Base-by-base conservation (phyloP, 2,888 invertebrate genomes). In the Trisateles emortualis region DNA sequence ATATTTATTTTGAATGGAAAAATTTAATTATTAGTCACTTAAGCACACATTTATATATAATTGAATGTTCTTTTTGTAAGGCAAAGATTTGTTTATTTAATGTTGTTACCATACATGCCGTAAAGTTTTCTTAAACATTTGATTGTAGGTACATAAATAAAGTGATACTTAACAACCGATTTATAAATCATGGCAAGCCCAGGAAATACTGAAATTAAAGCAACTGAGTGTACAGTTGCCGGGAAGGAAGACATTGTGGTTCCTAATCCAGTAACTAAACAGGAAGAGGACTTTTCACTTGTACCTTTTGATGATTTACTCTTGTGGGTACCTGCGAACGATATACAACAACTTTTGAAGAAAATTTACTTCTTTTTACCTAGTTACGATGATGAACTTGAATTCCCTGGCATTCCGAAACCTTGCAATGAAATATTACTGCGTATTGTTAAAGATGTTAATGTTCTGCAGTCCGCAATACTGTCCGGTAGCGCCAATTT, bases 341-440 rank as follows among this genome's bases (percentile, higher is more conserved):
- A 38, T 16, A 24, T 17, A 24, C 52, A 0, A 46, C 55, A 17
- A 19, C 48, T n/a, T 45, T 79, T 2, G 8, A 52, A 0, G 64
- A 68, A 16, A 71, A 69, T 41, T 44, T 80, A 0, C 32, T 60
- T 2, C 58, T 82, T 76, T 53, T 52, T 84, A 2, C 49, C 58
- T 14, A 72, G 64, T 41, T 24, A 51, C 3, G 51, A 56, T 0
- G 58, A 22, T 0, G 69, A 76, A 22, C 2, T 77, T 3, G 48
- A 51, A 36, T 79, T 83, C 22, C 66, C 68, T 0, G 46, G 52
- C 3, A 46, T 70, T 13, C 48, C 72, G 0, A 47, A 51, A 0
- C 24, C 53, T 1, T 51, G 72, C 4, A 68, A 78, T 30, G 68
- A 68, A 0, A 56, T 81, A 29, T 47, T 85, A 2, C 46, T 68